A percentile compares a stretch with the other conserved stretches of the same genome.
phyloP scores from a whole-genome alignment of 2,888 invertebrate species.

The Pterostichus niger region DNA sequence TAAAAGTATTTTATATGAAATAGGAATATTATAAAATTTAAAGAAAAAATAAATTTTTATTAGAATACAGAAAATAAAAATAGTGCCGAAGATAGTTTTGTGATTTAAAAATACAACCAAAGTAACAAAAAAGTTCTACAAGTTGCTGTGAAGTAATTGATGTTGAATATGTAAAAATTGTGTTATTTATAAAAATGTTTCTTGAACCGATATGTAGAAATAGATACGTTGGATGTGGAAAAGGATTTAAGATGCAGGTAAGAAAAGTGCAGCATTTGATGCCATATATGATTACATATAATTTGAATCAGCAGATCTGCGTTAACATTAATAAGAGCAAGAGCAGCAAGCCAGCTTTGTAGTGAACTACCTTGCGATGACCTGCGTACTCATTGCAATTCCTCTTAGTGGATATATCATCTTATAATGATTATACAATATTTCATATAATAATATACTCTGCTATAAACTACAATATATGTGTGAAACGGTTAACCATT shows the following conservation, averaged over 20 bases:
- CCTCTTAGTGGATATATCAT: slow-evolving; percentile 36
- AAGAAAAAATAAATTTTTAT: too few relatives aligned
- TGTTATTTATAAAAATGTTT: background rate
- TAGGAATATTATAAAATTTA: too few relatives aligned
- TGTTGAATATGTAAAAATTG: too few relatives aligned
- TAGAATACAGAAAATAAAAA: too few relatives aligned
- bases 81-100: too few relatives aligned
- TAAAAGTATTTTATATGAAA: too few relatives aligned
- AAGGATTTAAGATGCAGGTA: slow-evolving; percentile 4
- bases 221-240: background rate
- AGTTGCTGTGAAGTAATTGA: too few relatives aligned
- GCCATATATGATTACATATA: slow-evolving; percentile 73
- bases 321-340: slow-evolving; percentile 54
- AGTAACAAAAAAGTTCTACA: too few relatives aligned
- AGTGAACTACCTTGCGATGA: slow-evolving; percentile 65
- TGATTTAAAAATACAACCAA: too few relatives aligned
- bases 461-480: slow-evolving; percentile 39
- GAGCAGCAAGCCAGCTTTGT: slow-evolving; percentile 61
- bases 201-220: background rate
- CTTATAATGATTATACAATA: slow-evolving; percentile 51
- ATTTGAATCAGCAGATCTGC: slow-evolving; percentile 66
- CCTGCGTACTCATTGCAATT: slow-evolving; percentile 48
- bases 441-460: slow-evolving; percentile 47
- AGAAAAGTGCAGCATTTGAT: slow-evolving; percentile 6
- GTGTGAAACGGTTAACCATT: slow-evolving; percentile 67